Base-by-base conservation (phyloP, 2,888 invertebrate genomes). In the Nycteola revayana region DNA sequence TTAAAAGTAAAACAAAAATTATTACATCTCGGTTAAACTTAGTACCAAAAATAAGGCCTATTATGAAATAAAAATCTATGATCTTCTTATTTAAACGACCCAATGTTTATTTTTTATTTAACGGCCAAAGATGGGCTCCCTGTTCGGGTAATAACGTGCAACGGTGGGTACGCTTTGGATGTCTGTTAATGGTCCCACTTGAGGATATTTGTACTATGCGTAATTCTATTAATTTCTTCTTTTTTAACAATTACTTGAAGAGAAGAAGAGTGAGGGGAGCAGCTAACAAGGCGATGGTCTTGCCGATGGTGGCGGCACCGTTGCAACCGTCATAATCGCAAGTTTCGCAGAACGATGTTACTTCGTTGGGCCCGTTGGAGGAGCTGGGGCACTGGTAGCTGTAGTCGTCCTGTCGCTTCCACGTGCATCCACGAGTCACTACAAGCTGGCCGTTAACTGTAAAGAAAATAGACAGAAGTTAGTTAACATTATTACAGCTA, bases 261-360 rank as follows among this genome's bases (percentile, higher is more conserved):
- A 87, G 71, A 2, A 87, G 49, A 14, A 86, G 54, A 10, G 70
- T 71, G 1, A 88, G 55, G 2, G 89, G 85, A 1, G 85, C 84
- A 9, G 80, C 42, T 18, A 89, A 55, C 10, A 90, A 54, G 1
- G 90, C 81, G 11, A 85, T 36, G 7, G 89, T 85, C 35, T 77
- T 84, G 47, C 81, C 81, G 26, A 90, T 58, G 7, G 86, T 69
- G 1, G 84, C 68, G 1, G 91, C 91, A 1, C 90, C 84, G 60
- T 94, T 94, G 80, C 94, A 94, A 1, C 91, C 90, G 49, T 94
- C 93, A 17, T 89, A 89, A 36, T 92, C 92, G 66, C 94, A 94
- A 35, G 92, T 92, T 63, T 91, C 91, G 55, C 94, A 94, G 78
- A 90, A 92, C 26, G 90, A 83, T 25, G 91, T 80, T 9, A 88